Evolutionary conservation across 2,888 invertebrate species (phyloP), one percentile per base, ranked within the genome.

Genomic region (Campoletis raptor): DNA sequence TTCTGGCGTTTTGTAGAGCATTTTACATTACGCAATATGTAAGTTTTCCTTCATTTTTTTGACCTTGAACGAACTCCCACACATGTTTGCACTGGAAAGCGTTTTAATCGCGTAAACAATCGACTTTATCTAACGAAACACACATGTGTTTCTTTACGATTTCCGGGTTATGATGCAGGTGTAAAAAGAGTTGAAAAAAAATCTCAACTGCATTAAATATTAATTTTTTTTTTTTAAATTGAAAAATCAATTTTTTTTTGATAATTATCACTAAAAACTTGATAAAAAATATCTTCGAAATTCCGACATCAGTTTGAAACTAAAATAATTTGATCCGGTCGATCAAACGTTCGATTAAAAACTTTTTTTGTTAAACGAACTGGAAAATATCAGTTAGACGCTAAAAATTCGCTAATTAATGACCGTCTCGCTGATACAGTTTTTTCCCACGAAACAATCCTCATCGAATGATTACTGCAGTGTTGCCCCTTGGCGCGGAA

Each of bases 391-490:
- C 40, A 61, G 8, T 12, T n/a, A 40, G 40, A 66, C 37, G 30
- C 48, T 24, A 37, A 66, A 36, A 77, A 77, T 77, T 48, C 84
- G 57, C 57, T 80, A 80, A 84, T 74, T 80, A 80, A 80, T 69
- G 79, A 57, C 64, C 61, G 80, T n/a, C 18, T 61, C 37, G 42
- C 15, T 74, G 21, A 40, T 76, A 40, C 15, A 66, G 12, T 66
- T 66, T 81, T 76, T 66, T 64, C 74, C 57, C 79, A 81, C 70
- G 76, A 36, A 48, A 40, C 80, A 69, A 81, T 81, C 66, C 57
- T 64, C 81, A 45, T 85, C 66, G 61, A 85, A 80, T 54, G 81
- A 85, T 85, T 70, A 80, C 66, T 42, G 48, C 79, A 24, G 42
- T 10, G 57, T 48, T 61, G 37, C 70, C 48, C 18, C 45, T 54